phyloP scores from a whole-genome alignment of 2,797 vertebrate genomes.

The Poecilia picta region DNA sequence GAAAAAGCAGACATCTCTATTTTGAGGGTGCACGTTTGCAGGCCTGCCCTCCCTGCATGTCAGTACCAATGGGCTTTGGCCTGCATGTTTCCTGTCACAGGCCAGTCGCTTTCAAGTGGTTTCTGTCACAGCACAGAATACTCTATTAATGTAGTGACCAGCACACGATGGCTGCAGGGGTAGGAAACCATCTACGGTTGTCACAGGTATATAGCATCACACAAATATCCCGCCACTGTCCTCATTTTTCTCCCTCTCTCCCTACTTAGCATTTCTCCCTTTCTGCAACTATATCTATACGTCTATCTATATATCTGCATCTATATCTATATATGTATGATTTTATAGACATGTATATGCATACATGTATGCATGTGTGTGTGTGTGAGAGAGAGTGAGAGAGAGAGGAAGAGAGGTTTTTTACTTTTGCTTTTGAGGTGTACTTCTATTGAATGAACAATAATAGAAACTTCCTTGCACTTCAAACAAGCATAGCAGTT shows the following conservation, averaged over 20 bases:
- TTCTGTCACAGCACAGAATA: conserved; percentile 44
- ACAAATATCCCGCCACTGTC: conserved; percentile 37
- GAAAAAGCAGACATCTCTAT: conserved; percentile 48
- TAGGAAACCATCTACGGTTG: conserved; percentile 37
- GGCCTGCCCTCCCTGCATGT: conserved; percentile 31
- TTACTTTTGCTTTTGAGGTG: not conserved
- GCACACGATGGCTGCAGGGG: conserved; percentile 26
- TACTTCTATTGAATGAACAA: not conserved
- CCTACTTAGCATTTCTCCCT: not conserved
- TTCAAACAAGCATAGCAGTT: not conserved
- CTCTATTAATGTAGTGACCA: conserved; percentile 65
- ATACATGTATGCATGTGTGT: not conserved
- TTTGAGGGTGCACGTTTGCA: conserved; percentile 53
- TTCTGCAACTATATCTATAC: not conserved
- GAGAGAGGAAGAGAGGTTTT: not conserved
- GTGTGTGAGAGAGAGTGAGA: not conserved
- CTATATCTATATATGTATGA: not conserved
- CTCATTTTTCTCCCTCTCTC: conserved; percentile 36
- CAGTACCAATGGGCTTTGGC: conserved; percentile 42
- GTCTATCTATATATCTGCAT: not conserved
- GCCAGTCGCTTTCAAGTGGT: conserved; percentile 61
- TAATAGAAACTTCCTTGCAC: not conserved
- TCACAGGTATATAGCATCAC: conserved; percentile 28
- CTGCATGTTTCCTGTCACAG: conserved; percentile 66
- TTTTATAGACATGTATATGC: not conserved